Base-by-base conservation (phyloP, 35 echinoderm and acorn worm species). In the Lytechinus pictus region DNA sequence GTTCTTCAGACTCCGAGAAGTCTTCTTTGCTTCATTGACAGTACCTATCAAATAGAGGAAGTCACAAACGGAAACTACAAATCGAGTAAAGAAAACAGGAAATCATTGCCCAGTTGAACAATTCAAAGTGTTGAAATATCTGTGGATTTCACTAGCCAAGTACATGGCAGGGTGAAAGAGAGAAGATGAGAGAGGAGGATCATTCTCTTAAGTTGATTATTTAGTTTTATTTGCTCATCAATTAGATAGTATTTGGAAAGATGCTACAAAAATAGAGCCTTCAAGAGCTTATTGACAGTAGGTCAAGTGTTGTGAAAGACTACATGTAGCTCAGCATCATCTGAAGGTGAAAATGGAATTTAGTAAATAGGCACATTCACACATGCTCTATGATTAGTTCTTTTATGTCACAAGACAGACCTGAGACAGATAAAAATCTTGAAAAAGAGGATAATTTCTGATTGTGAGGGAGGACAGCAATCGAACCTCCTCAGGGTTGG, bases 61-160 rank as follows among this genome's bases (percentile, higher is more conserved):
- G 88, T 44, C 28, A 27, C n/a, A 44, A 44, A 90, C 88, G 88
- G 88, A 90, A 90, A 21, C 88, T 27, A 21, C 88, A 90, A 90
- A 90, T 90, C 88, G 16, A 19, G 11, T 52, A 54, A 44, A 90
- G 33, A 90, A 90, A 90, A 54, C 88, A 90, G 88, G 88, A 90
- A 90, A 90, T 90, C 88, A 90, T 90, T 90, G 28, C 88, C 88
- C 28, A 54, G 28, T 54, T 90, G 28, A 52, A 54, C 88, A 90
- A 54, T 52, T 90, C 88, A 9, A 44, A 54, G 88, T 54, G 52
- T 54, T 90, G 88, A 90, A 54, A 90, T 90, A 16, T 79, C 66
- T 79, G 19, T 79, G 66, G 66, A 79, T 79, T 79, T 8, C 66
- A 79, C 19, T 24, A 79, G 19, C 66, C n/a, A 4, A 24, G 6